Evolutionary conservation across 2,888 invertebrate genomes (phyloP), one percentile per base, ranked within the genome.

Genomic region (Zaprionus obscuricornis): DNA sequence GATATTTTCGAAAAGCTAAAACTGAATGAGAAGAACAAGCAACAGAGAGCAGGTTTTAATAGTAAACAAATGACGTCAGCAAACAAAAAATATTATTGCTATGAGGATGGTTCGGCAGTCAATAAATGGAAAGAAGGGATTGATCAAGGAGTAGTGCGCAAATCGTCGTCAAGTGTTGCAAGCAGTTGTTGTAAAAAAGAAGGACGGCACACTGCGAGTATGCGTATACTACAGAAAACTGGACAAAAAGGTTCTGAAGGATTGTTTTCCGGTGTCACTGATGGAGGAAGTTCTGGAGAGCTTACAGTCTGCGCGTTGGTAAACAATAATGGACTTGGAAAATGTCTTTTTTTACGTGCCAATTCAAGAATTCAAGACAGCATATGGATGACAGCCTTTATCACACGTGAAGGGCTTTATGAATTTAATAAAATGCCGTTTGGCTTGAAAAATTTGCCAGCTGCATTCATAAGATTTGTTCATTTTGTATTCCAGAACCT

Each of bases 401-500:
- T 54, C 2, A 45, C 45, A 10, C 26, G 18, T 2, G 52, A 54
- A 20, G 37, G 43, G 11, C 6, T 33, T 7, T 34, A 17, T 7
- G 4, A 13, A 2, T 33, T 33, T 11, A 33, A 3, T 10, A 33
- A 33, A 13, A 8, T 8, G 7, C 43, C 36, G 3, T 43, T 42
- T 27, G 24, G 34, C 13, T 42, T 51, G 16, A 24, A 26, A 11
- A 52, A 52, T 11, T 52, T 43, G 8, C 43, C 43, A 27, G 52
- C 52, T 17, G 36, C 36, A 2, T 52, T 52, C 13, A 52, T 37
- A 13, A 5, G 36, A 3, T 52, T 27, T 18, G 40, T 31, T 31
- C 22, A 39, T 40, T 20, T 33, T 14, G 24, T 16, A 22, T 13
- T 31, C 18, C 13, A 20, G 33, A 22, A 17, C n/a, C 34, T 34